Evolutionary conservation across 2,113 vertebrate species (phyloP).

Genomic region (Tonatia bakeri): DNA sequence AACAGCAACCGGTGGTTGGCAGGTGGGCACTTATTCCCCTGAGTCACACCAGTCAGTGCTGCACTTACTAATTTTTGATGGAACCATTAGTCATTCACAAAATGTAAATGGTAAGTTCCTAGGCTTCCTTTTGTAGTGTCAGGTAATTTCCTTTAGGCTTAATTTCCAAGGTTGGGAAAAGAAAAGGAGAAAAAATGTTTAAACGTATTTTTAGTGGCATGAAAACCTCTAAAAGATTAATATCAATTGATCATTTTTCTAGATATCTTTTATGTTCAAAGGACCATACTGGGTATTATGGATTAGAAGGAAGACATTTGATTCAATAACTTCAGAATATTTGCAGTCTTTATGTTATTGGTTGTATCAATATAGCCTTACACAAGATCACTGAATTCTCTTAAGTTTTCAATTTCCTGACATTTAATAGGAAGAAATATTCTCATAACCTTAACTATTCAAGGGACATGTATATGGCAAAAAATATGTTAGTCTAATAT

Average conservation of each 20-base stretch:
- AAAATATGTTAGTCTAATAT: neutral
- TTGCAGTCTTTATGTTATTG: neutral
- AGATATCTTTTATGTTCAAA: neutral
- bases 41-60: too few relatives aligned
- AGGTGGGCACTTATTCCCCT: too few relatives aligned
- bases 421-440: neutral
- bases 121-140: neutral
- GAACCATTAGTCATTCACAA: neutral
- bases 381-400: neutral
- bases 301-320: neutral
- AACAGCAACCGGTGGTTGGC: too few relatives aligned
- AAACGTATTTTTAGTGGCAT: neutral
- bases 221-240: neutral
- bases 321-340: neutral
- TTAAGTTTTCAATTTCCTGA: neutral
- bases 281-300: neutral
- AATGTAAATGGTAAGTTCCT: neutral
- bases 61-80: neutral
- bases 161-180: neutral
- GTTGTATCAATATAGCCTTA: neutral
- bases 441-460: neutral
- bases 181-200: neutral
- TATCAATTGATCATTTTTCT: neutral
- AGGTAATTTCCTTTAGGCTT: neutral
- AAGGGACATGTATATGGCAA: neutral